Evolutionary conservation across 2,797 vertebrate genomes (phyloP), one percentile per base, ranked within the genome.

Genomic region (Diceros bicornis): DNA sequence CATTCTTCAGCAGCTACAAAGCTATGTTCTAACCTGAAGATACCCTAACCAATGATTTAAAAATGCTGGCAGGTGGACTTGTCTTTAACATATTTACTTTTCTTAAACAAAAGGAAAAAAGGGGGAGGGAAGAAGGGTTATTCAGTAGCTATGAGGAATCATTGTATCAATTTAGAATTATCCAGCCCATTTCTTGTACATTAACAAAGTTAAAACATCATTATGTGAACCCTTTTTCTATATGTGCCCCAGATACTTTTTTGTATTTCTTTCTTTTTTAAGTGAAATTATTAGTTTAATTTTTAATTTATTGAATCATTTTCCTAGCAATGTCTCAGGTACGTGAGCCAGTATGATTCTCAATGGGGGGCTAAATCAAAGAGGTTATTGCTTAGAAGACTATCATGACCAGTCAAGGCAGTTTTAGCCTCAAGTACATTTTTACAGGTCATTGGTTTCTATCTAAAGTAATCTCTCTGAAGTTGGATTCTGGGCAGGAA

Each of bases 381-480:
- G 91, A 95, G 69, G 69, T 93, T 96, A 97, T 78, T 77, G 69
- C 97, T 90, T 50, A 82, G 90, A 95, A 90, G 89, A 92, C 94
- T 91, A 88, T 92, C 83, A n/a, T 90, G 94, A 84, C 55, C 83
- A 96, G 86, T 92, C 74, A 97, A 95, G 89, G 72, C 86, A 95
- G 61, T 96, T 95, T 96, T 44, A 94, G 78, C 83, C 71, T 96
- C 97, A 97, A 97, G 95, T 93, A 97, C 97, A 93, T 97, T 97
- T 98, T 98, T 92, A 75, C 96, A 97, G 96, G 96, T 98, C 97
- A 96, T 88, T 97, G 97, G 86, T 96, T 98, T 61, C 91, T 94
- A 93, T 68, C 88, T 93, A 50, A 96, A 96, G 93, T 66, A 94
- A 97, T 95, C 82, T 96, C 94, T 97, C 97, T 89, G 61, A 96